phyloP scores from a whole-genome alignment of 2,888 invertebrate species.

The Mesochorus sp. region DNA sequence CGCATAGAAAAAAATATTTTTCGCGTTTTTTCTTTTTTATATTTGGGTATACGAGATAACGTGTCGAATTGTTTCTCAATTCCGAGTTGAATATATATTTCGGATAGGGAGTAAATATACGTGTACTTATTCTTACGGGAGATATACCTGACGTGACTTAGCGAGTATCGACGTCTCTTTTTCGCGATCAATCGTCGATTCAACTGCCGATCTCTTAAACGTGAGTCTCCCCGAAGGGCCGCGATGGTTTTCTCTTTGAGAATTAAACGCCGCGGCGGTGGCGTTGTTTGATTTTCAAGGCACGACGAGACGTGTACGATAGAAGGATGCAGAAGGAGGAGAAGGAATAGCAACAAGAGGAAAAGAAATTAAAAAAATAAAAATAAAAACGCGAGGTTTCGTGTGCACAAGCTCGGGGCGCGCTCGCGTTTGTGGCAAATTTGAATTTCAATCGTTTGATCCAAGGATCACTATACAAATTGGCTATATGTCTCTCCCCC shows the following conservation, averaged over 20 bases:
- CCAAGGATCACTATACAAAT: conserved; percentile 67
- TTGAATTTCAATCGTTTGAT: conserved; percentile 68
- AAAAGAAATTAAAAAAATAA: conserved; percentile 20
- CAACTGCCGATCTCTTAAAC: conserved; percentile 28
- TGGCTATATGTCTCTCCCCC: conserved; percentile 55
- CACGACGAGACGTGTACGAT: conserved; percentile 38
- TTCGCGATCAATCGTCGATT: conserved; percentile 40
- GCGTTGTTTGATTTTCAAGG: conserved; percentile 50
- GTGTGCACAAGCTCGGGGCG: not conserved
- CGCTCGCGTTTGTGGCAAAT: conserved; percentile 50
- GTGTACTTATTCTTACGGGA: conserved; percentile 25
- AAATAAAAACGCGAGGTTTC: too few species aligned
- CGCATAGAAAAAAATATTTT: too few species aligned
- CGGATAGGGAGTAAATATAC: conserved; percentile 24
- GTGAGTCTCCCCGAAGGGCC: conserved; percentile 29
- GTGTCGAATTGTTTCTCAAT: conserved; percentile 10
- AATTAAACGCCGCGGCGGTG: conserved; percentile 39
- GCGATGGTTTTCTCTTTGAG: conserved; percentile 42
- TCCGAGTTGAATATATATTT: conserved; percentile 6
- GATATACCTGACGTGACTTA: conserved; percentile 33
- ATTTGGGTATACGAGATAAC: not conserved
- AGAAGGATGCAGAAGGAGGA: conserved; percentile 16
- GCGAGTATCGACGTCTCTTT: conserved; percentile 39
- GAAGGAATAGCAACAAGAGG: not conserved
- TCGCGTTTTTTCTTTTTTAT: not conserved